Evolutionary conservation across 2,113 vertebrate species (phyloP).

Genomic region (Triplophysa siluroides): DNA sequence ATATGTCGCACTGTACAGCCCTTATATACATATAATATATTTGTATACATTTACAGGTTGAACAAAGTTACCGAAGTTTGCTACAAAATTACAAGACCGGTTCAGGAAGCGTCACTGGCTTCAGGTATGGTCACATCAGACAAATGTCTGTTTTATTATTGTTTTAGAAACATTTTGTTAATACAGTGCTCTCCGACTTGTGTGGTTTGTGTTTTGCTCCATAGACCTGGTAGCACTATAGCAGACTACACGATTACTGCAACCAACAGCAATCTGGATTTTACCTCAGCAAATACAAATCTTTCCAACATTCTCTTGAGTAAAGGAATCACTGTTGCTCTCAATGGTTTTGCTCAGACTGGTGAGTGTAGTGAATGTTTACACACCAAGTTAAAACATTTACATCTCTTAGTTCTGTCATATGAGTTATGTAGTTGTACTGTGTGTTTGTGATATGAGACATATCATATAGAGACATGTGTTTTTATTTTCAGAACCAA

Average conservation of each 20-base stretch:
- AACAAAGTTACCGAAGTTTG: constrained; percentile 8
- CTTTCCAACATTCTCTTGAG: not conserved
- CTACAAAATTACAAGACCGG: not conserved
- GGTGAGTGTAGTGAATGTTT: constrained; percentile 22
- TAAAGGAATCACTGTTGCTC: constrained; percentile 26
- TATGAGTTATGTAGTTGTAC: not conserved
- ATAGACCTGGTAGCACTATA: constrained; percentile 67
- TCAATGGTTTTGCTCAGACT: constrained; percentile 26
- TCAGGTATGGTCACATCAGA: constrained; percentile 28
- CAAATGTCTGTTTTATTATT: not conserved
- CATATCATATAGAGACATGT: too few relatives aligned
- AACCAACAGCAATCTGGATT: not conserved
- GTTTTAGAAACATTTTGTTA: not conserved
- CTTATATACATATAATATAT: too few relatives aligned
- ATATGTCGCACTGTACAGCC: too few relatives aligned
- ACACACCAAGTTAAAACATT: not conserved
- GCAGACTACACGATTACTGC: constrained; percentile 53
- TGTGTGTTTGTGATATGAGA: not conserved
- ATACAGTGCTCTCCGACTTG: not conserved
- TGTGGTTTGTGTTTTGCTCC: constrained; percentile 24
- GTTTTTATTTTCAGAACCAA: not conserved
- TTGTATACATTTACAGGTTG: constrained; percentile 30
- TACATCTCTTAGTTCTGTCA: not conserved
- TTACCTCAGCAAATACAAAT: constrained; percentile 12
- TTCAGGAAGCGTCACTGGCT: not conserved